Evolutionary conservation across 2,888 invertebrate species (phyloP), one percentile per base, ranked within the genome.

Genomic region (Athalia rosae): DNA sequence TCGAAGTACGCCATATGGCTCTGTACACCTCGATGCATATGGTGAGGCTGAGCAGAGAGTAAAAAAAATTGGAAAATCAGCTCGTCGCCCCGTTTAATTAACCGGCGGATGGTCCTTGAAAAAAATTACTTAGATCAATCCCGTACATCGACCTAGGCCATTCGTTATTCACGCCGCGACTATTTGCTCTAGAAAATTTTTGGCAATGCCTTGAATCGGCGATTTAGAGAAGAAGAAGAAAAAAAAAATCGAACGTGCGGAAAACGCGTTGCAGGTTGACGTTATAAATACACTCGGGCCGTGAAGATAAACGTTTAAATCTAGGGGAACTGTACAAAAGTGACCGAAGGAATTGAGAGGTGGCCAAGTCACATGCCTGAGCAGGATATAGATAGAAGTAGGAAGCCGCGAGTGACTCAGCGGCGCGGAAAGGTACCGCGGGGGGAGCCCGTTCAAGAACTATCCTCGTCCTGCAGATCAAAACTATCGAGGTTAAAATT

Each of bases 401-500:
- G 87, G 85, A 86, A 87, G 87, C 84, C 83, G 80, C 73, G 28
- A 81, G 82, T 87, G 87, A 87, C 84, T 87, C 87, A 87, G 84
- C 85, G 82, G 82, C 84, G 82, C 43, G 62, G 61, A 47, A 84
- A 83, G 82, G 61, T 82, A 86, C 87, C 87, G 87, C 86, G 82
- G 78, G 81, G 83, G 85, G 85, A 28, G 28, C 28, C 28, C 28
- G 28, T 28, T 28, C 28, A 28, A 28, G 28, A 28, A 28, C 28
- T 28, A 28, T 28, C 28, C 28, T 28, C 28, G 28, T 28, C 28
- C 86, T 86, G 82, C 82, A 83, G 58, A 79, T 84, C 87, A 85
- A 87, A 88, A 87, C 85, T 88, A 86, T 86, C 87, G 81, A 78
- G 28, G 79, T 85, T 87, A 86, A 87, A 86, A 83, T 86, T 87